A percentile compares a stretch with the other conserved stretches of the same genome.
Evolutionary conservation across 2,113 vertebrate genomes (phyloP).

Genomic region (Hippolais icterina): DNA sequence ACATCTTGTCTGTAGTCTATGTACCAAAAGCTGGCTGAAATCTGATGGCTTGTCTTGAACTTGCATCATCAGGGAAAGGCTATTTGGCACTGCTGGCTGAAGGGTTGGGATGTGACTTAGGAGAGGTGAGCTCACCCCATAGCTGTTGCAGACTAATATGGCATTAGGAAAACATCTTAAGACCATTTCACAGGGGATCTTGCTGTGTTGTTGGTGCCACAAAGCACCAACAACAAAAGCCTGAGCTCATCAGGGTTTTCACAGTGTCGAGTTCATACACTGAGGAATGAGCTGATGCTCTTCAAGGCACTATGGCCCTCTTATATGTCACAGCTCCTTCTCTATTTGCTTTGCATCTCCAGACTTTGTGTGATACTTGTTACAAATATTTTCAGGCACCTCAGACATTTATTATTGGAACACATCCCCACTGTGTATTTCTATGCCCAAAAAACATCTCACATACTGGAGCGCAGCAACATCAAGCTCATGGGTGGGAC

Average conservation of each 20-base stretch:
- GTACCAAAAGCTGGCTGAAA: not conserved
- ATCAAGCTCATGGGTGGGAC: not conserved
- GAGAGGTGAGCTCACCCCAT: not conserved
- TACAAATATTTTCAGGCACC: not conserved
- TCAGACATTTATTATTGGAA: not conserved
- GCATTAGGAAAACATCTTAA: not conserved
- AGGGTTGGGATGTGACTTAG: not conserved
- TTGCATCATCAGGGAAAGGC: not conserved
- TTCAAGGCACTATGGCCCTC: accelerated
- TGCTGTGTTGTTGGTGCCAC: not conserved
- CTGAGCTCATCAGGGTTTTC: not conserved
- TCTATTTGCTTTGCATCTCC: not conserved
- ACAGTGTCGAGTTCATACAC: not conserved
- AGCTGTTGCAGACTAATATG: not conserved
- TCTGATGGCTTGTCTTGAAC: not conserved
- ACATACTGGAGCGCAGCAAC: accelerated
- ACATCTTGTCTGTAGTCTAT: not conserved
- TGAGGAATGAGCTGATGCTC: not conserved
- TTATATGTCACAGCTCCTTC: not conserved
- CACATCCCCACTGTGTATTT: not conserved
- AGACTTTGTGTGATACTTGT: not conserved
- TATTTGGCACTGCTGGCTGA: not conserved
- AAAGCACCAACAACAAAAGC: too few species aligned
- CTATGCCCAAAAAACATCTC: not conserved
- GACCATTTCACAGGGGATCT: not conserved